Percentiles rank a stretch among this genome's conserved stretches.
phyloP scores from a whole-genome alignment of 2,797 vertebrate genomes.

The Masticophis lateralis region DNA sequence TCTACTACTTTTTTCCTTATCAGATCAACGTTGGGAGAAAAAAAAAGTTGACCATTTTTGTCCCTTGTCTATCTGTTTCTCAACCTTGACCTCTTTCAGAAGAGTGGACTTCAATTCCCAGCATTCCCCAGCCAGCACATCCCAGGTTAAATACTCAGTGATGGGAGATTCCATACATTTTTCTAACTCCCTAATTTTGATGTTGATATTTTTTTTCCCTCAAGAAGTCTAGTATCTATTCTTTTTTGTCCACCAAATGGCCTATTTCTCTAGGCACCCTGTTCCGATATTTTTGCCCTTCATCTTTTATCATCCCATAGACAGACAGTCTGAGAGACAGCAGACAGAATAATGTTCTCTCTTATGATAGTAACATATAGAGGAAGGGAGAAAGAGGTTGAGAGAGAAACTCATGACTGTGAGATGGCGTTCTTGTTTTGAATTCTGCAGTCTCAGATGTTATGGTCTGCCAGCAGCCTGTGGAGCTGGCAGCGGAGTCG shows the following conservation, averaged over 20 bases:
- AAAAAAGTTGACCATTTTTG: background rate
- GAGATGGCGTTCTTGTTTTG: background rate
- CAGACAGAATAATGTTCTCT: background rate
- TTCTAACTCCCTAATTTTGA: background rate
- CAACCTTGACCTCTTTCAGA: background rate
- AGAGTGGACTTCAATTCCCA: background rate
- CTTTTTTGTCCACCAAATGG: background rate
- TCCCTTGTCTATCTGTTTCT: background rate
- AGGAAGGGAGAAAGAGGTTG: background rate
- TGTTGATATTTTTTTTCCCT: background rate
- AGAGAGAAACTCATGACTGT: background rate
- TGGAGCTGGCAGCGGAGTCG: too few relatives aligned
- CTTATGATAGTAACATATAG: background rate
- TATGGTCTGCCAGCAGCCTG: too few relatives aligned
- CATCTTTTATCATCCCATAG: background rate
- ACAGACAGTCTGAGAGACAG: background rate
- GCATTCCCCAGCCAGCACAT: background rate
- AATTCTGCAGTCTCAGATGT: background rate
- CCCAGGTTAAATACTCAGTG: background rate
- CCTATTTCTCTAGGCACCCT: background rate
- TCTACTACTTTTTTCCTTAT: background rate
- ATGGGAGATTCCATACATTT: background rate
- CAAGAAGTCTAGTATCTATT: background rate
- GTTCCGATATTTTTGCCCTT: background rate
- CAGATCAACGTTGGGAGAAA: background rate